Conservation (phyloP, 2,888 invertebrate genomes). For the Rapana venosa region DNA sequence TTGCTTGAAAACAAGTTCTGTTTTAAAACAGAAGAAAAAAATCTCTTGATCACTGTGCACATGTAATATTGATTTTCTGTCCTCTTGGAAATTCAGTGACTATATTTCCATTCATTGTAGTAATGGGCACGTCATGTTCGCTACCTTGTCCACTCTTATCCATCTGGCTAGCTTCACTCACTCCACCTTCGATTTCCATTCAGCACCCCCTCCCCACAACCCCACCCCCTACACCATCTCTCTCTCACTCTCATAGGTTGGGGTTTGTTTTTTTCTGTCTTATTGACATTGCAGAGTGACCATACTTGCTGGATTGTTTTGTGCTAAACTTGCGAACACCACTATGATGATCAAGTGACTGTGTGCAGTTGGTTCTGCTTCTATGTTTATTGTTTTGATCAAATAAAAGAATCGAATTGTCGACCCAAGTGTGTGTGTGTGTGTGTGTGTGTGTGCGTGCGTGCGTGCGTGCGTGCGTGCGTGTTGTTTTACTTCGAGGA, state of each 20-base stretch:
- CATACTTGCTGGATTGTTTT: neutral
- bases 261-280: neutral
- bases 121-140: neutral
- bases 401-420: slow-evolving; percentile 14
- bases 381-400: neutral
- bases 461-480: neutral
- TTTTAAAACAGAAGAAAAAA: neutral
- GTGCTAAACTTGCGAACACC: neutral
- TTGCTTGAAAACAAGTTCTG: too few species aligned
- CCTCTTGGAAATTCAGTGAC: too few species aligned
- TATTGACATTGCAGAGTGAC: too few species aligned
- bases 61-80: neutral
- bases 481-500: neutral
- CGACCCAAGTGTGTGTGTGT: neutral
- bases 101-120: neutral
- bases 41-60: neutral
- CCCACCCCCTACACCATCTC: neutral
- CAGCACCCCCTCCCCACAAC: neutral
- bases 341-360: neutral
- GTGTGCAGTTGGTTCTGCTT: slow-evolving; percentile 5
- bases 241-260: neutral
- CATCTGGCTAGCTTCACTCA: neutral
- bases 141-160: neutral
- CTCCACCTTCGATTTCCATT: neutral
- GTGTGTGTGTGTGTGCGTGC: neutral